A percentile compares a stretch with the other conserved stretches of the same genome.
Evolutionary conservation across 2,113 vertebrate species (phyloP).

Genomic region (Epinephelus moara): DNA sequence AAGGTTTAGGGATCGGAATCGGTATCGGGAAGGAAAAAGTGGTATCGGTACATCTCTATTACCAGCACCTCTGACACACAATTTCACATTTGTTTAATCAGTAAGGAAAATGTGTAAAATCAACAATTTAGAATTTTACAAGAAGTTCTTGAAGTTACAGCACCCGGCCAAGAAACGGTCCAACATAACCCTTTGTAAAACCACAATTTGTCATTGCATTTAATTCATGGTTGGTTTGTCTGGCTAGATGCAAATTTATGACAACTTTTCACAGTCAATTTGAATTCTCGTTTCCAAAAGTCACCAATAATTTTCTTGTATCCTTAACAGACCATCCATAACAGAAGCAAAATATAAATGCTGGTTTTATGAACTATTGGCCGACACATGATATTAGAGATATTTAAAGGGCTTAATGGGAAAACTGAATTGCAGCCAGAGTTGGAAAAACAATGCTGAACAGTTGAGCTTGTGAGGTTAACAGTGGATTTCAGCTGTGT

Average conservation of each 20-base stretch:
- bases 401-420: neutral
- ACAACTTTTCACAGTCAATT: neutral
- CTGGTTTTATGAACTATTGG: neutral
- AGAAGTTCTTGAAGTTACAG: neutral
- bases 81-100: neutral
- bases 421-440: neutral
- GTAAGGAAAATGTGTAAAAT: neutral
- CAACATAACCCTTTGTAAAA: neutral
- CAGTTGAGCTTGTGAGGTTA: neutral
- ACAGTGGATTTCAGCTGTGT: constrained; percentile 1
- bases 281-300: neutral
- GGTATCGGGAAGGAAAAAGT: no score
- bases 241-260: neutral
- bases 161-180: no score
- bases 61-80: neutral
- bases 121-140: neutral
- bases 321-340: neutral
- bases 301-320: neutral
- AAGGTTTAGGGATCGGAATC: no score
- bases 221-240: neutral
- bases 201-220: neutral
- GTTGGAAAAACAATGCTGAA: neutral
- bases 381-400: neutral
- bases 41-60: no score
- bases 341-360: neutral